Base-by-base conservation (phyloP, 1,140 invertebrate genomes). In the Trigoniulus corallinus region DNA sequence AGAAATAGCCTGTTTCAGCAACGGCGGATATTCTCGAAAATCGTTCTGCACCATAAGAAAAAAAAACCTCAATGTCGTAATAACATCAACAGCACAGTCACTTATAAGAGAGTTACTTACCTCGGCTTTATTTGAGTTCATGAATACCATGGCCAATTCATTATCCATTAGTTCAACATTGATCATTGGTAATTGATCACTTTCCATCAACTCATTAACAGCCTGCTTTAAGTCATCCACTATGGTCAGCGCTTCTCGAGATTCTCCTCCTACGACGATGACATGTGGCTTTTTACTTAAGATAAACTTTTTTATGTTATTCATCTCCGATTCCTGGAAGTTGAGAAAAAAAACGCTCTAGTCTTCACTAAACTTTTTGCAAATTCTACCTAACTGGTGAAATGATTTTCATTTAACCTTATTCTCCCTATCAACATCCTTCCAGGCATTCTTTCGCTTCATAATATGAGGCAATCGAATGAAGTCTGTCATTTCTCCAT, bases 131-230 rank as follows among this genome's bases (percentile, higher is more conserved):
- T 85, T 83, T 4, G 86, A 92, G 60, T 91, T 91, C 10, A 88
- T 79, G 64, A 89, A 97, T 25, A 95, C 79, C 59, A 82, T 82
- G 26, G 88, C 82, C 20, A 96, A 69, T 59, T 95, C 86, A 60
- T 94, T 95, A 60, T 97, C 91, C 3, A 88, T 74, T 40, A 97
- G 82, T 66, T 96, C 91, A 0, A 95, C 84, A 43, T 78, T 78
- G 54, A 97, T 84, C 1, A 73, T 65, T 0, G 91, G 87, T 63
- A 92, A 91, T 60, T 89, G 84, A 47, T 94, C 86, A 52, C 86
- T 83, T 25, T 87, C 77, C 1, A 81, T 76, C 10, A 96, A 64
- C 52, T 77, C 75, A 1, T 74, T 69, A 0, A 96, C 72, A 43
- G 89, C 75, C 54, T 79, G 77, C 47, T 79, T 78, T 0, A 97